Percentiles rank a stretch among this genome's conserved stretches.
phyloP scores from a whole-genome alignment of 2,113 vertebrate genomes.

The Dasyprocta punctata region DNA sequence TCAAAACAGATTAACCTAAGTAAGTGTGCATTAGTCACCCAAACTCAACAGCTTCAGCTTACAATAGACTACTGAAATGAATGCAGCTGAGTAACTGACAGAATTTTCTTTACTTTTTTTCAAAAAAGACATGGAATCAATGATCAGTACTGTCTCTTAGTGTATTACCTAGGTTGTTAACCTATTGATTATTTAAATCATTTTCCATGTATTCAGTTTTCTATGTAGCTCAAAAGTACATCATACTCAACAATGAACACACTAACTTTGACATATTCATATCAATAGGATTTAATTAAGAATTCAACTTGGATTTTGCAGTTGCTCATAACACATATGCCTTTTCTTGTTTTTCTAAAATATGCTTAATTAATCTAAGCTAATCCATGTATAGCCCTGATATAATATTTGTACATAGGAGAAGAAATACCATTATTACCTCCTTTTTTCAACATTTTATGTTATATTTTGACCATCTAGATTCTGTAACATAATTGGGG shows the following conservation, averaged over 20 bases:
- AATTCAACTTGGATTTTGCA: conserved; percentile 25
- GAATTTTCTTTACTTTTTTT: background rate
- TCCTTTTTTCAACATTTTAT: background rate
- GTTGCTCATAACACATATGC: background rate
- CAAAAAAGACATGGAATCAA: background rate
- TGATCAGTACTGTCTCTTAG: background rate
- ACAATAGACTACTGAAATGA: background rate
- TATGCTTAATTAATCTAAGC: background rate
- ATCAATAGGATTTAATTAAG: conserved; percentile 5
- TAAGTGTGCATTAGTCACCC: background rate
- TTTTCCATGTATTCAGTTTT: background rate
- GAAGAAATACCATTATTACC: background rate
- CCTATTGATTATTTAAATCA: background rate
- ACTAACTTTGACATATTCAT: conserved; percentile 1
- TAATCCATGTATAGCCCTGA: background rate
- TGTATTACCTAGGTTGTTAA: background rate
- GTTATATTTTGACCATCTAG: background rate
- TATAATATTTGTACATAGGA: background rate
- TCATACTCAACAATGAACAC: background rate
- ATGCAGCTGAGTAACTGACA: background rate
- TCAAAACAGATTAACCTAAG: background rate
- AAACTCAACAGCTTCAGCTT: background rate
- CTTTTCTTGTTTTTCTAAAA: conserved; percentile 1
- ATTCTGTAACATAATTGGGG: background rate
- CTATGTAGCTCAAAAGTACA: background rate